A percentile compares a stretch with the other conserved stretches of the same genome.
These are phyloP conservation scores for Cydia strobilella DNA, from an alignment of 1,140 invertebrate species.

Conservation along the genomic window DNA sequence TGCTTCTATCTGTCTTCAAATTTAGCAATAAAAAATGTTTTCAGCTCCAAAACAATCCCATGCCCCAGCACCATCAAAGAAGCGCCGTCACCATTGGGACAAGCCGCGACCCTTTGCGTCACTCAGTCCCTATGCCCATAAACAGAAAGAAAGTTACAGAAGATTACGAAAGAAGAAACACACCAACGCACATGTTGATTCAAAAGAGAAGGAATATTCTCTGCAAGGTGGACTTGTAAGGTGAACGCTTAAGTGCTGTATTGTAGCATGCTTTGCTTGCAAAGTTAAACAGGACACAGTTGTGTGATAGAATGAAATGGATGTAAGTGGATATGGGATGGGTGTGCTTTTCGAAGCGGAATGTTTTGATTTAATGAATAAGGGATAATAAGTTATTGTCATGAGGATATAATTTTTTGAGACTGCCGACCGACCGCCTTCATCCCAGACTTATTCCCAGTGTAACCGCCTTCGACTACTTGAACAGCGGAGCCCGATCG, in stretches of 20 bases:
- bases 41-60: background rate
- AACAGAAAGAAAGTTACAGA: background rate
- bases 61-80: background rate
- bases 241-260: background rate
- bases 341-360: too few relatives aligned
- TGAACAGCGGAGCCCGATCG: background rate
- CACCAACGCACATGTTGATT: background rate
- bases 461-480: slow-evolving; percentile 9
- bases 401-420: background rate
- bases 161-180: background rate
- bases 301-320: too few relatives aligned
- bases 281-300: too few relatives aligned
- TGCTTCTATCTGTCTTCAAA: too few relatives aligned
- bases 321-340: too few relatives aligned
- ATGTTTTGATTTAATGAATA: too few relatives aligned
- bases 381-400: too few relatives aligned
- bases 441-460: background rate
- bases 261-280: too few relatives aligned
- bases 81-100: background rate
- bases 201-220: background rate
- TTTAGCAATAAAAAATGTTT: background rate
- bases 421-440: background rate
- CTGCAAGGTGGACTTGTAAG: background rate
- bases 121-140: background rate
- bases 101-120: background rate